phyloP scores from a whole-genome alignment of 2,888 invertebrate genomes.

The Odontocolon sp. region DNA sequence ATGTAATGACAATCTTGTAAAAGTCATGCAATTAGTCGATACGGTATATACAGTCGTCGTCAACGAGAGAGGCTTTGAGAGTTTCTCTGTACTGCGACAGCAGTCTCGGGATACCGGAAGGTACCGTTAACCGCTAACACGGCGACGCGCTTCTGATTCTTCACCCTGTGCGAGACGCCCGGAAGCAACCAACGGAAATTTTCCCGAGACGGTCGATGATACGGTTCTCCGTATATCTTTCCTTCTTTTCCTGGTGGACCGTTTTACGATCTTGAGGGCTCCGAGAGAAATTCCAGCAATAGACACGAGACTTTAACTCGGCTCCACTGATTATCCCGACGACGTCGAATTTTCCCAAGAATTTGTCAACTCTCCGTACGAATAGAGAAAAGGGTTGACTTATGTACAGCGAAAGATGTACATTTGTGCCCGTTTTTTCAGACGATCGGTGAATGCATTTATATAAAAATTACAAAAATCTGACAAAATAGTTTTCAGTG shows the following conservation, averaged over 20 bases:
- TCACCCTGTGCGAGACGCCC: constrained; percentile 31
- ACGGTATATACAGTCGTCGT: not conserved
- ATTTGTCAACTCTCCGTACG: no score
- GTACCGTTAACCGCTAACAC: constrained; percentile 58
- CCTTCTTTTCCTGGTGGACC: not conserved
- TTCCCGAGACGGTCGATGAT: constrained; percentile 31
- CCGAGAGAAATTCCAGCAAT: no score
- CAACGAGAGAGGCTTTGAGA: not conserved
- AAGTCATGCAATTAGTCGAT: constrained; percentile 5
- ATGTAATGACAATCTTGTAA: not conserved
- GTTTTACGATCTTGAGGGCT: no score
- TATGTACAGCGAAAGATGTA: no score
- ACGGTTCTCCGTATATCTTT: constrained; percentile 29
- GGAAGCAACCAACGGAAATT: constrained; percentile 46
- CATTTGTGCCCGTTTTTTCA: no score
- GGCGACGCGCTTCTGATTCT: constrained; percentile 30
- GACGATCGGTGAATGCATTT: no score
- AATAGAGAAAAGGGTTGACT: no score
- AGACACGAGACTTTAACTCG: no score
- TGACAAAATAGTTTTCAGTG: no score
- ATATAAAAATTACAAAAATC: no score
- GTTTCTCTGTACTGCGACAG: constrained; percentile 12
- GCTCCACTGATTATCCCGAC: no score
- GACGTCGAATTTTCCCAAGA: no score
- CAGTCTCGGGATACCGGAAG: constrained; percentile 52